These are phyloP conservation scores for Euborellia annulipes DNA, from an alignment of 1,140 invertebrate genomes.

Conservation along the genomic window DNA sequence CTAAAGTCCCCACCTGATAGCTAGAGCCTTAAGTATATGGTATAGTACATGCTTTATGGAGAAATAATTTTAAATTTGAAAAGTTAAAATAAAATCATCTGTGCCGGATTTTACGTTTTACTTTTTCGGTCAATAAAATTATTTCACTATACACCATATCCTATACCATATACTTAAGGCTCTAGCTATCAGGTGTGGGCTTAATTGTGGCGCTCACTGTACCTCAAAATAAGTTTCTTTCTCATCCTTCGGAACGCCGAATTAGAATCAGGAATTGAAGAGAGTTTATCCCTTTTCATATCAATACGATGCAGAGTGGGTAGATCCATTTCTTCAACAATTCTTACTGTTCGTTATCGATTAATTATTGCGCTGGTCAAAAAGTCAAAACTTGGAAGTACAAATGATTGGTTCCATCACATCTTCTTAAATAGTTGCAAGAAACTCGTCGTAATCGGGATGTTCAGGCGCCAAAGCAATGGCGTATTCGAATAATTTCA, in stretches of 20 bases:
- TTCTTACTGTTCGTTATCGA: conserved; percentile 61
- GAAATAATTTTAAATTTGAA: too few relatives aligned
- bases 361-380: conserved; percentile 72
- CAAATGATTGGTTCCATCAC: conserved; percentile 78
- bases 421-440: conserved; percentile 74
- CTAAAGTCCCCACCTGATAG: too few relatives aligned
- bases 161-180: too few relatives aligned
- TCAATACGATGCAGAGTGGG: conserved; percentile 66
- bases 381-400: conserved; percentile 68
- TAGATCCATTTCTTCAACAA: conserved; percentile 83
- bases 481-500: conserved; percentile 80
- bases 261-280: conserved; percentile 62
- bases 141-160: too few relatives aligned
- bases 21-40: too few relatives aligned
- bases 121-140: too few relatives aligned
- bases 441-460: conserved; percentile 88
- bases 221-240: conserved; percentile 76
- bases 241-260: conserved; percentile 70
- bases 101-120: too few relatives aligned
- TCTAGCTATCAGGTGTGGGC: too few relatives aligned
- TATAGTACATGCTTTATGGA: too few relatives aligned
- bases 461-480: conserved; percentile 77
- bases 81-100: too few relatives aligned
- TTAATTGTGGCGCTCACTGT: too few relatives aligned
- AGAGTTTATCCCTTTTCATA: conserved; percentile 64